phyloP scores from a whole-genome alignment of 2,113 vertebrate species.

The Actenoides lindsayi region DNA sequence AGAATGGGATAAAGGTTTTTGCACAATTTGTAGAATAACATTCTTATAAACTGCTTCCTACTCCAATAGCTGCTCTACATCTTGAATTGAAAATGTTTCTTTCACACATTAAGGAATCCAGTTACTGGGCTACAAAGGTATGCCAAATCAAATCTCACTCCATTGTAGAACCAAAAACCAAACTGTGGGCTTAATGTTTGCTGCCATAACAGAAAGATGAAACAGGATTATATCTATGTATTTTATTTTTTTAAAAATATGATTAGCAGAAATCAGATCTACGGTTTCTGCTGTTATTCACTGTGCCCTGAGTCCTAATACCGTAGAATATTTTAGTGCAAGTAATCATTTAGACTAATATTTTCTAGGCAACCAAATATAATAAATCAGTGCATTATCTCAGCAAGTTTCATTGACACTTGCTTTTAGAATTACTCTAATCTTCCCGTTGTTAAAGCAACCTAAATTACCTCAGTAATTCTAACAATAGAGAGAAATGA shows the following conservation, averaged over 20 bases:
- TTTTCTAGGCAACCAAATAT: neutral
- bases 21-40: neutral
- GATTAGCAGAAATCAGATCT: neutral
- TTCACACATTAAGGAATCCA: neutral
- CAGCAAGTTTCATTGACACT: neutral
- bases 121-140: neutral
- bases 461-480: constrained; percentile 29
- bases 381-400: constrained; percentile 14
- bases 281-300: neutral
- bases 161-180: neutral
- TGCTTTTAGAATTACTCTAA: constrained; percentile 2
- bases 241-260: neutral
- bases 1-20: neutral
- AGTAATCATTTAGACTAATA: neutral
- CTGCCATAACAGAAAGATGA: neutral
- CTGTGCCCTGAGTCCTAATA: neutral
- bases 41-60: neutral
- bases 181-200: neutral
- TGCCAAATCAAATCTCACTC: neutral
- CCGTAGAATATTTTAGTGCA: neutral
- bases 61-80: neutral
- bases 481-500: neutral
- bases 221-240: neutral
- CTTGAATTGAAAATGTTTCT: neutral
- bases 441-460: constrained; percentile 12